phyloP scores from a whole-genome alignment of 2,797 vertebrate species.

The Emydoidea blandingii region DNA sequence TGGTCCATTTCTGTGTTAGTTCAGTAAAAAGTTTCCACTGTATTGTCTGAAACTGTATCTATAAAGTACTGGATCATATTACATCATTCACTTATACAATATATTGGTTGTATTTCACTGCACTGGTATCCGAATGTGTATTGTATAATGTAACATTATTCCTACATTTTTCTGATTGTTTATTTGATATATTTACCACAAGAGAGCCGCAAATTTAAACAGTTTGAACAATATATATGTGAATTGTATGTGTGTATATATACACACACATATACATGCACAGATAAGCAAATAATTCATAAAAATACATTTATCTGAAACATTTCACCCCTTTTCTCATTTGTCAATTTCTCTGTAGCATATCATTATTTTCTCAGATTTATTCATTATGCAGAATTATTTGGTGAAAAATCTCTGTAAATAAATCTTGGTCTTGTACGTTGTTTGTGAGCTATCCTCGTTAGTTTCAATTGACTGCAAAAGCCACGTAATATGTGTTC shows the following conservation, averaged over 20 bases:
- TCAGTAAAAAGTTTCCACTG: background rate
- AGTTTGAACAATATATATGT: background rate
- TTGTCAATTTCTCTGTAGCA: background rate
- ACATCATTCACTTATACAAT: background rate
- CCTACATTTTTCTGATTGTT: background rate
- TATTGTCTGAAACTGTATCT: background rate
- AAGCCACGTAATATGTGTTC: background rate
- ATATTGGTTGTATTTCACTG: background rate
- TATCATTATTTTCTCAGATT: background rate
- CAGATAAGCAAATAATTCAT: background rate
- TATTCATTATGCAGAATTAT: background rate
- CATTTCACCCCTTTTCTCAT: background rate
- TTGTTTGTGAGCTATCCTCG: conserved; percentile 1
- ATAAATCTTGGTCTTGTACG: background rate
- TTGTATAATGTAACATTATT: background rate
- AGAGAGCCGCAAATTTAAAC: background rate
- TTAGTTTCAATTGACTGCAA: background rate
- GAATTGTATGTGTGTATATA: background rate
- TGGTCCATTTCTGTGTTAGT: background rate
- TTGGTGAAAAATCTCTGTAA: background rate
- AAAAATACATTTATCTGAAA: background rate
- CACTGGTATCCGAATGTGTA: background rate
- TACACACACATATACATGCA: background rate
- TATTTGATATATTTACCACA: background rate
- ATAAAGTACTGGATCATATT: background rate